A percentile compares a stretch with the other conserved stretches of the same genome.
phyloP scores from a whole-genome alignment of 2,113 vertebrate genomes.

The Pleuronectes platessa region DNA sequence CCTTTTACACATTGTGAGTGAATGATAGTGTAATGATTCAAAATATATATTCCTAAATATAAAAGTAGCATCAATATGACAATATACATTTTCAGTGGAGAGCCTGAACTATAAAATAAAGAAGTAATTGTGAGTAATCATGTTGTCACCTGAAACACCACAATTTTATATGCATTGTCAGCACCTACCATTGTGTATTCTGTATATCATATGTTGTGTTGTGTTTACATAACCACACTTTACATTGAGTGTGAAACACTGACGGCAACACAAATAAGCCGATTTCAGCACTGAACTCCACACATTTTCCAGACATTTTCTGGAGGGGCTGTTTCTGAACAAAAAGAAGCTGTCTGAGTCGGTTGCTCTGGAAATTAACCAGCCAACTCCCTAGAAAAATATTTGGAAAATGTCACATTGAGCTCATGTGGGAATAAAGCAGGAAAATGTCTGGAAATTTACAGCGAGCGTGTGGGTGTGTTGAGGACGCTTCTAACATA shows the following conservation, averaged over 20 bases:
- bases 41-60: neutral
- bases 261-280: neutral
- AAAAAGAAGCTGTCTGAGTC: neutral
- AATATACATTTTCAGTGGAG: neutral
- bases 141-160: neutral
- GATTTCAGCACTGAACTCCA: too few relatives aligned
- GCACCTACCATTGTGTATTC: neutral
- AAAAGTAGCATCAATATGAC: neutral
- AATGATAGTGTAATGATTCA: neutral
- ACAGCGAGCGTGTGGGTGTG: neutral
- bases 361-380: too few relatives aligned
- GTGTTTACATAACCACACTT: neutral
- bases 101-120: neutral
- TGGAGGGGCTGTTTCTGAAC: too few relatives aligned
- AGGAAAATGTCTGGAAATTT: neutral
- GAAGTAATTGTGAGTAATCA: neutral
- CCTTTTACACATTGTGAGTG: neutral
- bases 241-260: too few relatives aligned
- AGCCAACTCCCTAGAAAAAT: too few relatives aligned
- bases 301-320: neutral
- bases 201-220: neutral
- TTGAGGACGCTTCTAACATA: neutral
- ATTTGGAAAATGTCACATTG: too few relatives aligned
- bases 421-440: neutral
- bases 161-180: neutral